These are phyloP conservation scores for Gastrophysa polygoni DNA, from an alignment of 2,888 invertebrate species.

Conservation along the genomic window DNA sequence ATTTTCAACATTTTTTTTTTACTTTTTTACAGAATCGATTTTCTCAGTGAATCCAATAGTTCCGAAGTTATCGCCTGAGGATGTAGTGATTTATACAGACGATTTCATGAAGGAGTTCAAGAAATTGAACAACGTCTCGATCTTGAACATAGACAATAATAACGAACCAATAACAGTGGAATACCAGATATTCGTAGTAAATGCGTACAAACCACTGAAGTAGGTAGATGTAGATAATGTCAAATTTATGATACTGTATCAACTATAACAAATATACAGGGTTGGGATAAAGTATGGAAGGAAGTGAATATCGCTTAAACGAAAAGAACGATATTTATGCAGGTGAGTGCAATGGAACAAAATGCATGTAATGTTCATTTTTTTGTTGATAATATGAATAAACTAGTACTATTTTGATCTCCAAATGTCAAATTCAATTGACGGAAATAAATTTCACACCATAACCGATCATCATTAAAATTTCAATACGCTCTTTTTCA, in stretches of 20 bases:
- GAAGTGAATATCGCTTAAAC: too few species aligned
- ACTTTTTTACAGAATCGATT: constrained; percentile 64
- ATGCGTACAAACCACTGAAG: constrained; percentile 54
- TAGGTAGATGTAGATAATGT: neutral
- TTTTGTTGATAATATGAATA: too few species aligned
- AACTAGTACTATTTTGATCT: too few species aligned
- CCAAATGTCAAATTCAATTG: too few species aligned
- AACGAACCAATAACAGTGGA: constrained; percentile 56
- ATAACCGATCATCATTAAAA: too few species aligned
- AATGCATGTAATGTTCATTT: too few species aligned
- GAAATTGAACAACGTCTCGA: constrained; percentile 31
- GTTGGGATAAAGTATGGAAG: too few species aligned
- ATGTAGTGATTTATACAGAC: constrained; percentile 67
- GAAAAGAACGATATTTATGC: too few species aligned
- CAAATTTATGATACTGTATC: neutral
- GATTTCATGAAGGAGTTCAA: constrained; percentile 63
- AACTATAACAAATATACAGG: too few species aligned
- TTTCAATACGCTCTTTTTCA: too few species aligned
- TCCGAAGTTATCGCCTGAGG: constrained; percentile 63
- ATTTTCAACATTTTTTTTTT: constrained; percentile 14
- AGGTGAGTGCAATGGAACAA: too few species aligned
- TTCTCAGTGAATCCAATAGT: constrained; percentile 75
- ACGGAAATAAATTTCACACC: too few species aligned
- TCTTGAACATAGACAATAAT: constrained; percentile 38
- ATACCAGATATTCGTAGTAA: constrained; percentile 62